These are phyloP conservation scores for cattle (Bos taurus) DNA, from an alignment of 2,113 vertebrate genomes.

Conservation along the genomic window DNA sequence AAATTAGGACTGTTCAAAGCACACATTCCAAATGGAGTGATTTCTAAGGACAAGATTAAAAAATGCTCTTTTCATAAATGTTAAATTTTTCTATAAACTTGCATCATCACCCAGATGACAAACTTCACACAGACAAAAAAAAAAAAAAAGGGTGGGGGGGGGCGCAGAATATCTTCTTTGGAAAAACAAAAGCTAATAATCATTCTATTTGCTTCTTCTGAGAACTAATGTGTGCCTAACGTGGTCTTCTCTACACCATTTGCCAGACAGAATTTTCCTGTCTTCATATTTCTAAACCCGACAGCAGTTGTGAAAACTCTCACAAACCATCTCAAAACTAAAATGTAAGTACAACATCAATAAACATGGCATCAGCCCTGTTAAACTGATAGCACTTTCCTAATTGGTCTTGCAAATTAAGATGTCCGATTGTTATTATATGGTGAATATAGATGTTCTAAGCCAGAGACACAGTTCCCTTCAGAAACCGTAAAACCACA, in stretches of 20 bases:
- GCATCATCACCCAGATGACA: not conserved
- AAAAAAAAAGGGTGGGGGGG: not conserved
- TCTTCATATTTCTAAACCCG: conserved; percentile 23
- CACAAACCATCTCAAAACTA: not conserved
- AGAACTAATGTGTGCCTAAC: not conserved
- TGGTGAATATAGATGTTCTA: not conserved
- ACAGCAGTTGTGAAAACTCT: not conserved
- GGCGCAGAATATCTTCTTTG: not conserved
- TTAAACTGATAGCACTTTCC: not conserved
- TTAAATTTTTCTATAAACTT: not conserved
- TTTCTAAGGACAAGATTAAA: conserved; percentile 3
- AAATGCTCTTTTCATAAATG: conserved; percentile 65
- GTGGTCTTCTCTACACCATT: not conserved
- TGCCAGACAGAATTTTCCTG: not conserved
- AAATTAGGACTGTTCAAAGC: conserved; percentile 50
- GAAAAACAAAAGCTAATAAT: not conserved
- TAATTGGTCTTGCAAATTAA: not conserved
- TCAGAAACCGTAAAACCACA: not conserved
- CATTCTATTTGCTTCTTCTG: not conserved
- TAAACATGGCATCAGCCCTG: not conserved
- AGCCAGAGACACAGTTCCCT: not conserved
- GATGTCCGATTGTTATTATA: not conserved
- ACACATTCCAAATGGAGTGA: conserved; percentile 34
- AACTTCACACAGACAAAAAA: not conserved
- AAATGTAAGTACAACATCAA: not conserved